A percentile compares a stretch with the other conserved stretches of the same genome.
phyloP scores from a whole-genome alignment of 2,113 vertebrate genomes.

The Bagarius yarrelli region DNA sequence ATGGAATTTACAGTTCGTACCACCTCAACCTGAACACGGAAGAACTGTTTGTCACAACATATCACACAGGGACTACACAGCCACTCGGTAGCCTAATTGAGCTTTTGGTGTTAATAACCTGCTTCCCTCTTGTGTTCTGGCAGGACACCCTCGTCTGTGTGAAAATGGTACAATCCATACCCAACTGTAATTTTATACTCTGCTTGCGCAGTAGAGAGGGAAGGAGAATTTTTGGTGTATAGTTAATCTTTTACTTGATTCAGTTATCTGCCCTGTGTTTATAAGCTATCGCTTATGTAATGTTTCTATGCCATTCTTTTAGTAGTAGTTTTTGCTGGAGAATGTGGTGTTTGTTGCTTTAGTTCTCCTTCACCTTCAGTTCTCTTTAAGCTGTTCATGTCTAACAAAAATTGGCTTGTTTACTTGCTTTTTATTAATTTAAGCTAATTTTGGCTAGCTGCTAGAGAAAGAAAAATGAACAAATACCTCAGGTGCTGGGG shows the following conservation, averaged over 20 bases:
- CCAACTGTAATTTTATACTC: conserved; percentile 47
- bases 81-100: not conserved
- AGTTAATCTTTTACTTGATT: too few species aligned
- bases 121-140: conserved; percentile 35
- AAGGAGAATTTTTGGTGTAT: not conserved
- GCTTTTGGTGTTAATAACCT: not conserved
- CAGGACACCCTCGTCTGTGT: not conserved
- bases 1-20: not conserved
- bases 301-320: conserved; percentile 11
- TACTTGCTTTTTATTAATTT: not conserved
- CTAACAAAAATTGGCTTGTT: conserved; percentile 10
- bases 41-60: too few species aligned
- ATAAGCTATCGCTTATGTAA: not conserved
- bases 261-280: not conserved
- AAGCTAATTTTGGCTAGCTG: not conserved
- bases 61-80: not conserved
- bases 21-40: not conserved
- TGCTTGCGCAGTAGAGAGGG: conserved; percentile 13
- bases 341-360: not conserved
- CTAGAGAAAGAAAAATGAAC: not conserved
- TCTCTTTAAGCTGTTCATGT: conserved; percentile 2
- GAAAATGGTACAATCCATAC: conserved; percentile 41
- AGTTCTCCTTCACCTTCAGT: conserved; percentile 23
- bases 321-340: conserved; percentile 35
- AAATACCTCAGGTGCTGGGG: not conserved